Base-by-base conservation (phyloP, 2,113 vertebrate genomes). In the Pampusana beccarii region DNA sequence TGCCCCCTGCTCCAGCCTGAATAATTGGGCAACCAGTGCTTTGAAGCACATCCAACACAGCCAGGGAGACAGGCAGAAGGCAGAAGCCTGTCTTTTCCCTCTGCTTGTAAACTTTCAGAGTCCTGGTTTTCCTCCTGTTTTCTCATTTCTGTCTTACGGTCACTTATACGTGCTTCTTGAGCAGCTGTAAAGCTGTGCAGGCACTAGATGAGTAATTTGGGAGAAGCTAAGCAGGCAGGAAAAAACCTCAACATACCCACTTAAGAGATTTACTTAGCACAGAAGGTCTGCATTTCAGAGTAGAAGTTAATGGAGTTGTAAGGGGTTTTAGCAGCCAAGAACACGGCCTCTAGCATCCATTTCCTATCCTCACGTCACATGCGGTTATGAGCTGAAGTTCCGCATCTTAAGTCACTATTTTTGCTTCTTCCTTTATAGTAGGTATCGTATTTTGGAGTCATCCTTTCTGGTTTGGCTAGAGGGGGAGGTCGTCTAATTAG, bases 241-340 rank as follows among this genome's bases (percentile, higher is more conserved):
- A 64, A 50, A 42, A 48, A n/a, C 4, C 29, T 71, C 73, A 14
- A 9, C 26, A 91, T 51, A 70, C 7, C 9, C 56, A 66, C 33
- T 92, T 51, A 78, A 84, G 83, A 93, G 12, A 89, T 62, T 88
- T 70, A 78, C 26, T 86, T 74, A 72, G 67, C 6, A 7, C 42
- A 86, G 80, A 81, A 84, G 29, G 36, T 51, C 85, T 86, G 85
- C 86, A 71, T 77, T 93, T 92, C 38, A 83, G 12, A 92, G 69
- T 38, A 85, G 75, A 90, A 86, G 57, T 71, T 83, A 88, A 93
- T 77, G 64, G 64, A 92, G 29, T 29, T 80, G 34, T 34, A 81
- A 82, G 36, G 50, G 36, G 1, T 85, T 92, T 92, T 40, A 80
- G 51, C 64, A 93, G 64, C 48, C 51, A 92, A 80, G 71, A 94